phyloP scores from a whole-genome alignment of 2,888 invertebrate genomes.

The Chironomus tentans region DNA sequence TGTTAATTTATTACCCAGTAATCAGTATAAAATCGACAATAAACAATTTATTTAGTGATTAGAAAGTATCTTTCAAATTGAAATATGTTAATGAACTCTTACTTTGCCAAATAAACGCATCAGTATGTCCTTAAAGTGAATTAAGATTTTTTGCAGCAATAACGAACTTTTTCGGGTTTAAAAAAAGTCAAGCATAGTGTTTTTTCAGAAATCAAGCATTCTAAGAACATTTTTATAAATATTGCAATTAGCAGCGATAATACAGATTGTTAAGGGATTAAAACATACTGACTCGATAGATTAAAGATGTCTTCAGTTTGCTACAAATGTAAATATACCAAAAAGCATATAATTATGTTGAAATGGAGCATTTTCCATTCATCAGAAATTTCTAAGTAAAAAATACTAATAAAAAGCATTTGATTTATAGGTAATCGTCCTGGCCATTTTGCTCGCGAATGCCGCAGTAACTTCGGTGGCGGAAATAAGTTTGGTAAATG shows the following conservation, averaged over 20 bases:
- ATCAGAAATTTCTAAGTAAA: background rate
- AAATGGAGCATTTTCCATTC: background rate
- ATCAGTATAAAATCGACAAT: too few species aligned
- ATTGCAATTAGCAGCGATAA: background rate
- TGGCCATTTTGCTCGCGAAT: conserved; percentile 18
- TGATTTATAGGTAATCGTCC: conserved; percentile 14
- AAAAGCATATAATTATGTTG: background rate
- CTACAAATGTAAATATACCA: conserved; percentile 15
- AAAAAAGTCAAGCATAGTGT: too few species aligned
- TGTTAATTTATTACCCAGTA: too few species aligned
- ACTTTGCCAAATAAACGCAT: too few species aligned
- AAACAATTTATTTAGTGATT: too few species aligned
- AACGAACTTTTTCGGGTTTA: too few species aligned
- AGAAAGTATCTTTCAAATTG: too few species aligned
- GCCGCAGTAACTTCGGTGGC: conserved; percentile 11
- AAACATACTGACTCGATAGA: background rate
- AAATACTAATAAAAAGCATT: background rate
- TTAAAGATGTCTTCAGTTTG: conserved; percentile 21
- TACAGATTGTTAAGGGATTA: background rate
- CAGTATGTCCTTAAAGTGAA: too few species aligned
- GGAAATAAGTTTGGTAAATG: conserved; percentile 3
- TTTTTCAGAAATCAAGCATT: too few species aligned
- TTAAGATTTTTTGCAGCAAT: too few species aligned
- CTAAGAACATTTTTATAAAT: background rate
- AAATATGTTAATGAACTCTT: too few species aligned